These are phyloP conservation scores for Corydoras sp. DNA, from an alignment of 2,113 vertebrate genomes.

Conservation along the genomic window DNA sequence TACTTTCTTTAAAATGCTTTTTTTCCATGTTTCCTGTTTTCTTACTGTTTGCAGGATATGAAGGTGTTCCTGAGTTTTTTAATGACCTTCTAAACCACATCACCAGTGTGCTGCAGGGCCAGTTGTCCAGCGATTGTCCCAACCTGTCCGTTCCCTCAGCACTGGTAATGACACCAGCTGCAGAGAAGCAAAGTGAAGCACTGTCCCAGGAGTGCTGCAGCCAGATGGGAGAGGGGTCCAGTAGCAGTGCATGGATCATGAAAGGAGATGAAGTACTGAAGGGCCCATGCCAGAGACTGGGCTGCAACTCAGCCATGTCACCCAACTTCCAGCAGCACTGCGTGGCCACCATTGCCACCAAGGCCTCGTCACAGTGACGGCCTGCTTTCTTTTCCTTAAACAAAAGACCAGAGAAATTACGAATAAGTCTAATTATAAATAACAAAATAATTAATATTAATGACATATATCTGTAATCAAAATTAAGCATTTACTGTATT, in stretches of 20 bases:
- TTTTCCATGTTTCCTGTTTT: no score
- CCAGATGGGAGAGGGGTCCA: background rate
- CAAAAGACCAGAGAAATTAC: slow-evolving; percentile 52
- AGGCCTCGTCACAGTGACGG: slow-evolving; percentile 93
- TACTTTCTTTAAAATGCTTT: no score
- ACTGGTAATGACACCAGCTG: no score
- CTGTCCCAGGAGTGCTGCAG: no score
- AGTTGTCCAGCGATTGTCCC: no score
- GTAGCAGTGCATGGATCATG: slow-evolving; percentile 70
- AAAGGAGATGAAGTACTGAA: slow-evolving; percentile 75
- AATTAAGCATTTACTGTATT: slow-evolving; percentile 58
- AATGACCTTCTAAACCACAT: no score
- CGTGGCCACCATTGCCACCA: slow-evolving; percentile 87
- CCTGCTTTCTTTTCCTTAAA: slow-evolving; percentile 36
- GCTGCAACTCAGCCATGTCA: slow-evolving; percentile 84
- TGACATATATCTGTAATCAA: slow-evolving; percentile 63
- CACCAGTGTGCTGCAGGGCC: no score
- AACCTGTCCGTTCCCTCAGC: no score
- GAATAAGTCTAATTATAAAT: slow-evolving; percentile 56
- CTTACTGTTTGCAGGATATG: no score
- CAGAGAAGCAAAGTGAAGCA: no score
- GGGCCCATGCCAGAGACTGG: slow-evolving; percentile 88
- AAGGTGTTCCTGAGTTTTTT: no score
- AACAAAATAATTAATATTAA: slow-evolving; percentile 65
- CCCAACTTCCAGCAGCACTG: slow-evolving; percentile 98